Evolutionary conservation across 2,888 invertebrate genomes (phyloP), one percentile per base, ranked within the genome.

Genomic region (Zonitis immaculata): DNA sequence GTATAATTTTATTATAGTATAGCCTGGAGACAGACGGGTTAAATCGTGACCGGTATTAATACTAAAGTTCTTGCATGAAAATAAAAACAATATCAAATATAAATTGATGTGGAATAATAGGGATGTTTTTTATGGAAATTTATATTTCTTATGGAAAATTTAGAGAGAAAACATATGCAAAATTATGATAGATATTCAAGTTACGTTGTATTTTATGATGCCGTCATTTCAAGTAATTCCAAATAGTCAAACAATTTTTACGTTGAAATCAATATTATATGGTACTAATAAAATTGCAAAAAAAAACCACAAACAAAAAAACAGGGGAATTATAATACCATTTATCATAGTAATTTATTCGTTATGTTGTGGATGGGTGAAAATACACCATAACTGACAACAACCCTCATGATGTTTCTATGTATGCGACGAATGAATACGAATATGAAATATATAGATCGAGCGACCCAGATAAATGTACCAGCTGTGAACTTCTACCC

Each of bases 371-470:
- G 59, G 63, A 64, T 58, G 64, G 59, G 59, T 56, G 60, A 57
- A 60, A 58, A 61, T 56, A 60, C 58, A 55, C 56, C 56, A 55
- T 59, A 60, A 62, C 60, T 60, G 63, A 62, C 61, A 63, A 61
- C 63, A 63, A 63, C 63, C 61, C 64, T 64, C 59, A 65, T 66
- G 64, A 64, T 58, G 63, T 57, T 58, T 39, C 18, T 39, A 39
- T 39, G 39, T 39, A 59, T 62, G 59, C 60, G 52, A 63, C 59
- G 62, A n/a, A 64, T 67, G 64, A 67, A 68, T 66, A 66, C 63
- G 64, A 67, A 66, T 66, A 65, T 68, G 66, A 67, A 66, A 67
- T 68, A n/a, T n/a, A 67, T 67, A 67, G 67, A 66, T 67, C 59
- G 61, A 56, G 53, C 61, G 59, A 62, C 63, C 63, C 59, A 63